These are phyloP conservation scores for Tenthredo notha DNA, from an alignment of 2,888 invertebrate genomes.

Conservation along the genomic window DNA sequence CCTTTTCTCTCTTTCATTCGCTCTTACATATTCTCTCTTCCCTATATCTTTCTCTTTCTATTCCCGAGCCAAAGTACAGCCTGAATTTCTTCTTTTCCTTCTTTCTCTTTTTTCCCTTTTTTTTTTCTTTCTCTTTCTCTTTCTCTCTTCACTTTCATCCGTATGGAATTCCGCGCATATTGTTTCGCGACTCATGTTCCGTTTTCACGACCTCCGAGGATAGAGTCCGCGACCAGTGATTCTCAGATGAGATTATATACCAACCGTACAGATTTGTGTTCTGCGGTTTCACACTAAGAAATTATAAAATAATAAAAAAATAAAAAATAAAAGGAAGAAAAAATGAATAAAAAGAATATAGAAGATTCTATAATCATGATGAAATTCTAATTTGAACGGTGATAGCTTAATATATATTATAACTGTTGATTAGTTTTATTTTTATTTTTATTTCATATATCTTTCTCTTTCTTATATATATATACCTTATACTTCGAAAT, in stretches of 20 bases:
- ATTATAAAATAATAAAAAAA: neutral
- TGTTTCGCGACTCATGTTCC: conserved; percentile 39
- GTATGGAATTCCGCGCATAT: conserved; percentile 43
- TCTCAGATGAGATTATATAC: conserved; percentile 3
- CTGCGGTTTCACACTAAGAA: neutral
- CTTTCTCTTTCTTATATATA: neutral
- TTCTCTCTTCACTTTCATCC: conserved; percentile 16
- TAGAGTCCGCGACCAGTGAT: neutral
- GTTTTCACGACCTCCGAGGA: conserved; percentile 37
- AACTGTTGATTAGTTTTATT: neutral
- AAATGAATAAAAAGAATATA: neutral
- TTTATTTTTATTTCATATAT: conserved; percentile 8
- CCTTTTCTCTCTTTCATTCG: conserved; percentile 30
- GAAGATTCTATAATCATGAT: neutral
- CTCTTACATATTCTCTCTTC: conserved; percentile 38
- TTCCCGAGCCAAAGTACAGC: conserved; percentile 27
- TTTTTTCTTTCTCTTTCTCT: neutral
- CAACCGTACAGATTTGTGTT: neutral
- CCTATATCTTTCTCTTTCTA: conserved; percentile 38
- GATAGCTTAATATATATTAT: no score
- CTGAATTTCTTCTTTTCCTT: neutral
- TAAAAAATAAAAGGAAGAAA: neutral
- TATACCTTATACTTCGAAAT: neutral
- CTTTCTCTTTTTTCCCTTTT: neutral
- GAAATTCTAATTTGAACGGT: neutral